Evolutionary conservation across 1,140 invertebrate genomes (phyloP).

Genomic region (Cotesia typhae): DNA sequence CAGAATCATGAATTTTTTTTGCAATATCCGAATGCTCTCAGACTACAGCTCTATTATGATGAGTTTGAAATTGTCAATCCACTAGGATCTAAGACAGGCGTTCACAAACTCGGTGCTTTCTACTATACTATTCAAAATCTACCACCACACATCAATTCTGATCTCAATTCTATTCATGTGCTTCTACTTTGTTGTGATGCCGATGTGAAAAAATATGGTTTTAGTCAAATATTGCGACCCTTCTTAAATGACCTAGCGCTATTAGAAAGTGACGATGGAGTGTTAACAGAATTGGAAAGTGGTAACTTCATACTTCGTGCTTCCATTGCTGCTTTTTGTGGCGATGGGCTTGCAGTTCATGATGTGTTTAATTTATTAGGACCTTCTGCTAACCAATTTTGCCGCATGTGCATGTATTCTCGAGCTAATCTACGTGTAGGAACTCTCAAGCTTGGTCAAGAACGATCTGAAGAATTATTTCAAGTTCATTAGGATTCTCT

Average conservation of each 20-base stretch:
- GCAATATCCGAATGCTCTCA: neutral
- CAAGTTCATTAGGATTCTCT: too few relatives aligned
- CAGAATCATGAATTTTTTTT: constrained; percentile 9
- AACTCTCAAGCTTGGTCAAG: too few relatives aligned
- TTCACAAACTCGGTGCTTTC: constrained; percentile 33
- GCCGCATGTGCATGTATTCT: too few relatives aligned
- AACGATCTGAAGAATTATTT: too few relatives aligned
- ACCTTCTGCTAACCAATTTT: too few relatives aligned
- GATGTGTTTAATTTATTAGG: too few relatives aligned
- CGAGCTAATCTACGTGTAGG: too few relatives aligned
- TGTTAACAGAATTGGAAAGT: too few relatives aligned
- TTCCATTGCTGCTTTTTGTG: too few relatives aligned
- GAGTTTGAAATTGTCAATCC: constrained; percentile 33
- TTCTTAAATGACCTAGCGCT: constrained; percentile 28
- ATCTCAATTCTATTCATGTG: constrained; percentile 24
- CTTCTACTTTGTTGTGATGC: constrained; percentile 18
- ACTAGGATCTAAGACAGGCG: constrained; percentile 30
- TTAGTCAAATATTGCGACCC: constrained; percentile 22
- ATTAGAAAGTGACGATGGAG: neutral
- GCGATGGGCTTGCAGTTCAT: too few relatives aligned
- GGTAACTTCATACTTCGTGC: too few relatives aligned
- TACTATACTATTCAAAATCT: constrained; percentile 33
- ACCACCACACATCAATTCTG: constrained; percentile 25
- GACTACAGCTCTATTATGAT: constrained; percentile 31
- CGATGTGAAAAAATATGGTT: constrained; percentile 33